phyloP scores from a whole-genome alignment of 2,797 vertebrate genomes.

The Chrysocyon brachyurus region DNA sequence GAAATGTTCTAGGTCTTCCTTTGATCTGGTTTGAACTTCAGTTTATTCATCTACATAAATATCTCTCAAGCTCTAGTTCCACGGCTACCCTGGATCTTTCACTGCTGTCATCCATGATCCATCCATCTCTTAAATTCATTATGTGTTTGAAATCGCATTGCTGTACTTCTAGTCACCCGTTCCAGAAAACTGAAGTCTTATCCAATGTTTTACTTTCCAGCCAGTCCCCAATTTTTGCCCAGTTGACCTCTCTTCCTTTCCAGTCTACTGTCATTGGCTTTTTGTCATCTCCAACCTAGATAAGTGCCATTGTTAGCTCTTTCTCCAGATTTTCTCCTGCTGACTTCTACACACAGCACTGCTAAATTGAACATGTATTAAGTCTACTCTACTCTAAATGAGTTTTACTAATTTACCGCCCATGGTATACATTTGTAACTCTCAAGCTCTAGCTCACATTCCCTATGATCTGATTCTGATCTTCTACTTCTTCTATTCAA shows the following conservation, averaged over 20 bases:
- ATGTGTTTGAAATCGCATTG: background rate
- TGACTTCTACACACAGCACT: background rate
- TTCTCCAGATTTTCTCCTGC: background rate
- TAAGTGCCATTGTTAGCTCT: background rate
- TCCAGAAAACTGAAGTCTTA: background rate
- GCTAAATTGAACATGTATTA: background rate
- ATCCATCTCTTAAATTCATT: background rate
- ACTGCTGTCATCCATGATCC: background rate
- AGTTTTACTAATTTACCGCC: background rate
- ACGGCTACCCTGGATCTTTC: background rate
- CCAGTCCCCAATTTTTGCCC: background rate
- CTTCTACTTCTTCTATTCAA: background rate
- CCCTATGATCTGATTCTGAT: background rate
- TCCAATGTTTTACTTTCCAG: background rate
- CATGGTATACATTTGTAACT: background rate
- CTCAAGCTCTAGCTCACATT: background rate
- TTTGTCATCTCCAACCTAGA: background rate
- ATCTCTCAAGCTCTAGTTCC: background rate
- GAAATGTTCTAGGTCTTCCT: background rate
- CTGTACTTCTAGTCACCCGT: background rate
- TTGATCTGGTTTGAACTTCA: background rate
- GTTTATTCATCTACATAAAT: background rate
- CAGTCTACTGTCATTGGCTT: too few relatives aligned
- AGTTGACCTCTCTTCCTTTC: background rate
- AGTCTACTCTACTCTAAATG: constrained; percentile 6